Conservation (phyloP, 64 coral and sea anemone genomes). For the Stylophora pistillata region DNA sequence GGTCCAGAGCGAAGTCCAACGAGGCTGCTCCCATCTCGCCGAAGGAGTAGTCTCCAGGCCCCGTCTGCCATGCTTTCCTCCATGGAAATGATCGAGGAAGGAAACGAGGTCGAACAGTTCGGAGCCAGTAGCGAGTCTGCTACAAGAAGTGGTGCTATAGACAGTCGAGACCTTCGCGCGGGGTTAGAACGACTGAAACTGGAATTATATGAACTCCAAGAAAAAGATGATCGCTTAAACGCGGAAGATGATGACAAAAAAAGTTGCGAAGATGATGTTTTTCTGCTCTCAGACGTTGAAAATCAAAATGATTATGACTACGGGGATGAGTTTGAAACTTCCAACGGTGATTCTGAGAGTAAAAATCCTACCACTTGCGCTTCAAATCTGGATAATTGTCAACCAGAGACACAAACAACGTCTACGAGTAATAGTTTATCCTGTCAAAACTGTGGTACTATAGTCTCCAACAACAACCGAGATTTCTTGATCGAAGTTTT, state of each 20-base stretch:
- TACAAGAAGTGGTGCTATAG: no score
- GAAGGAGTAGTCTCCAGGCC: not conserved
- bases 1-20: not conserved
- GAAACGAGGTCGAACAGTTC: not conserved
- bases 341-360: not conserved
- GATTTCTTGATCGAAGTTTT: not conserved
- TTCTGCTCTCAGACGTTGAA: not conserved
- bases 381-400: not conserved
- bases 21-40: not conserved
- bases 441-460: not conserved
- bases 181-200: not conserved
- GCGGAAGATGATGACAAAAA: not conserved
- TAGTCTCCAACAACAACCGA: not conserved
- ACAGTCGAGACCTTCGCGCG: not conserved
- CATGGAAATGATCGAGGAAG: slow-evolving; percentile 33
- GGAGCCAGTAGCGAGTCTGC: not conserved
- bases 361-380: not conserved
- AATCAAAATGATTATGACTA: not conserved
- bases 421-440: not conserved
- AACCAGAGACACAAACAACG: not conserved
- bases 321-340: not conserved
- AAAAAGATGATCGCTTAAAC: not conserved
- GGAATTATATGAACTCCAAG: not conserved
- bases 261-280: not conserved
- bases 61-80: not conserved